These are phyloP conservation scores for Protodeltote pygarga DNA, from an alignment of 2,888 invertebrate genomes.

Conservation along the genomic window DNA sequence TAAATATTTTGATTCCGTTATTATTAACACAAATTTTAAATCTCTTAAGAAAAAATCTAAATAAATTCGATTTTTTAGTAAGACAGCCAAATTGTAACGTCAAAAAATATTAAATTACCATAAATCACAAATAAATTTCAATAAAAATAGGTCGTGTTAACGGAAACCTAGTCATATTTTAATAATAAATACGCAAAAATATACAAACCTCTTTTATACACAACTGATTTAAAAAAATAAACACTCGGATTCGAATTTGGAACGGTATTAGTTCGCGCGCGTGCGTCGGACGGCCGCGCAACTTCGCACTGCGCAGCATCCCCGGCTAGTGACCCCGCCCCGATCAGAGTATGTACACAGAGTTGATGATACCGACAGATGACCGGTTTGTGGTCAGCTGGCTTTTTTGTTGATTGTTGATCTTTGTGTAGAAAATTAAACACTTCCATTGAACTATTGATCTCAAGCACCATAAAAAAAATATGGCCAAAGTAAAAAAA, in stretches of 20 bases:
- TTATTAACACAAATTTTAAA: no score
- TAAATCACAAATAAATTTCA: no score
- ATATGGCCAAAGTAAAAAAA: no score
- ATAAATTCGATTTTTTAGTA: no score
- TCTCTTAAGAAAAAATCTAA: no score
- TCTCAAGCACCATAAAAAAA: no score
- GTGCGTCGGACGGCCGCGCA: conserved; percentile 50
- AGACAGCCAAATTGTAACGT: no score
- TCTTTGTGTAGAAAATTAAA: no score
- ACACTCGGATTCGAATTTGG: conserved; percentile 13
- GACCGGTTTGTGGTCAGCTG: background rate
- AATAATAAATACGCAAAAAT: background rate
- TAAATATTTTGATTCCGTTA: no score
- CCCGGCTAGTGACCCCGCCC: conserved; percentile 47
- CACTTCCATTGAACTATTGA: no score
- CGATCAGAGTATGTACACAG: conserved; percentile 8
- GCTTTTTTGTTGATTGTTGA: background rate
- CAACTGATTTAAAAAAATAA: conserved; percentile 25
- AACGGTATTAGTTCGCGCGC: conserved; percentile 31
- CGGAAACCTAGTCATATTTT: background rate
- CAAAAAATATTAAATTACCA: no score
- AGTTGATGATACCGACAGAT: conserved; percentile 30
- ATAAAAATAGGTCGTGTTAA: no score
- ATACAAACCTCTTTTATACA: conserved; percentile 39
- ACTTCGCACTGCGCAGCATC: conserved; percentile 50